Percentiles rank a stretch among this genome's conserved stretches.
Conservation (phyloP, 2,888 invertebrate species). For the Aethes cnicana region DNA sequence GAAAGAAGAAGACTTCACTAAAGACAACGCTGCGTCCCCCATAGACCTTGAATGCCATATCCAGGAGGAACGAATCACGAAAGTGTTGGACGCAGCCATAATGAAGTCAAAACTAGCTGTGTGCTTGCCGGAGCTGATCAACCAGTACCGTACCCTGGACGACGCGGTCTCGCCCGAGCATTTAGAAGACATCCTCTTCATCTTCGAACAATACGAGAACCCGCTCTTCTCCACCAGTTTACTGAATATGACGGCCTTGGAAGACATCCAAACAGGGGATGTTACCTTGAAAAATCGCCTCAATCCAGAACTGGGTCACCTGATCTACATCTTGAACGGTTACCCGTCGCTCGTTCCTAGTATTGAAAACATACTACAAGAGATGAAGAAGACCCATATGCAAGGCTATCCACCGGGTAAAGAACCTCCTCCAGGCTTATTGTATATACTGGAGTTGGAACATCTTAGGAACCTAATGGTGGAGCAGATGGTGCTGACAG, state of each 20-base stretch:
- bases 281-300: conserved; percentile 63
- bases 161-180: conserved; percentile 52
- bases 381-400: neutral
- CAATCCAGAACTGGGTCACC: conserved; percentile 68
- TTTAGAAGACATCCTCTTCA: conserved; percentile 65
- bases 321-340: conserved; percentile 68
- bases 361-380: conserved; percentile 54
- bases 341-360: conserved; percentile 58
- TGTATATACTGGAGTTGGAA: conserved; percentile 58
- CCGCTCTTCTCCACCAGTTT: conserved; percentile 63
- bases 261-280: conserved; percentile 65
- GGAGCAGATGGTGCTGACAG: conserved; percentile 65
- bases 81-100: conserved; percentile 73
- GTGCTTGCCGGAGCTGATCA: conserved; percentile 61
- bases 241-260: conserved; percentile 63
- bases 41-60: conserved; percentile 78
- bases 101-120: conserved; percentile 72
- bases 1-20: conserved; percentile 57
- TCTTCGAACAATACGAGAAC: conserved; percentile 72
- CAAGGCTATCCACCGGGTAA: conserved; percentile 17
- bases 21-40: conserved; percentile 67
- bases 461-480: conserved; percentile 63
- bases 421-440: conserved; percentile 39
- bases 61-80: conserved; percentile 78
- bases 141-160: conserved; percentile 57